Evolutionary conservation across 2,797 vertebrate species (phyloP).

Genomic region (Cyprinella venusta): DNA sequence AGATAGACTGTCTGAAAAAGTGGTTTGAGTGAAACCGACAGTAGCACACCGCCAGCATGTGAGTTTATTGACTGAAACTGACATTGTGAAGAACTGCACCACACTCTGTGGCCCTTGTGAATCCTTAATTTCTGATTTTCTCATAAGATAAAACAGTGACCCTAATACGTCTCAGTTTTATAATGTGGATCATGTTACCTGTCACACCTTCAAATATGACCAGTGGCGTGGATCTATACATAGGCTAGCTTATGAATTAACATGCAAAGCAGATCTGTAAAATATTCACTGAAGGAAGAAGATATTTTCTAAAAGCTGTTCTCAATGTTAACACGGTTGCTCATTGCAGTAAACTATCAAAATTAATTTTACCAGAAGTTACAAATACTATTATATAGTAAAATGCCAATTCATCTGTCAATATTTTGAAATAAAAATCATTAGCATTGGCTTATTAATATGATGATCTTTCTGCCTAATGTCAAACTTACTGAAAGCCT

Average conservation of each 20-base stretch:
- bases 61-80: background rate
- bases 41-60: background rate
- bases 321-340: background rate
- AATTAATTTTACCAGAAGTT: background rate
- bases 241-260: constrained; percentile 9
- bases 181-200: constrained; percentile 1
- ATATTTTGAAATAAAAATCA: background rate
- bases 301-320: background rate
- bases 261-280: constrained; percentile 8
- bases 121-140: background rate
- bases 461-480: background rate
- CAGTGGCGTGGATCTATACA: background rate
- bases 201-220: background rate
- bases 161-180: background rate
- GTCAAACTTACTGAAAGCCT: background rate
- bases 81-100: background rate
- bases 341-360: background rate
- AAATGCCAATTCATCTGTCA: background rate
- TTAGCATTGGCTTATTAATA: background rate
- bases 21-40: background rate
- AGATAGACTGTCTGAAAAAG: background rate
- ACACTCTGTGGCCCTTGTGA: background rate
- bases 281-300: constrained; percentile 1
- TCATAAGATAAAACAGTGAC: background rate
- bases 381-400: background rate